phyloP scores from a whole-genome alignment of 1,140 invertebrate genomes.

The Ceratitis capitata region DNA sequence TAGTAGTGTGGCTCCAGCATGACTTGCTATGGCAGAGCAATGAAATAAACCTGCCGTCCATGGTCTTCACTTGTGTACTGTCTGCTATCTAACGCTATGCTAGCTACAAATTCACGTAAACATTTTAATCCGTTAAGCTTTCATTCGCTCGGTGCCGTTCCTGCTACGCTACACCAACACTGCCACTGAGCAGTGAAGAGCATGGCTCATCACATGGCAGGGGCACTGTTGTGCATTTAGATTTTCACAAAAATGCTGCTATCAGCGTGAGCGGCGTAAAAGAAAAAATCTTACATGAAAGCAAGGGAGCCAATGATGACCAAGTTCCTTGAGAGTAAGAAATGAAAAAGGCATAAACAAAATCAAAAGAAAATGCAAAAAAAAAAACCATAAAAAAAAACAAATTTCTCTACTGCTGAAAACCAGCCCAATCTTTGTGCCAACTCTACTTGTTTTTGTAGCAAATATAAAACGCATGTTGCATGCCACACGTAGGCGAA shows the following conservation, averaged over 20 bases:
- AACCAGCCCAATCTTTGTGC: not conserved
- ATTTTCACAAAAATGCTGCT: slow-evolving; percentile 30
- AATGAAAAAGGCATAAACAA: not conserved
- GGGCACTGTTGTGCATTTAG: slow-evolving; percentile 14
- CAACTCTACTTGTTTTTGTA: not conserved
- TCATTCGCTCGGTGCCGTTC: slow-evolving; percentile 30
- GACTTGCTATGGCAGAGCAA: not conserved
- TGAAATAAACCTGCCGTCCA: no score
- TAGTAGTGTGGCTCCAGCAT: not conserved
- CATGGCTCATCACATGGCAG: no score
- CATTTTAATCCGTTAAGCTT: slow-evolving; percentile 39
- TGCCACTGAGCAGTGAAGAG: not conserved
- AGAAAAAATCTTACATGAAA: not conserved
- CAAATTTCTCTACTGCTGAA: not conserved
- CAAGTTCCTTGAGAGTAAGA: not conserved
- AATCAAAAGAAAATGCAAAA: not conserved
- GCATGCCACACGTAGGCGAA: slow-evolving; percentile 21
- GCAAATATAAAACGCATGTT: not conserved
- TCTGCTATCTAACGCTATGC: not conserved
- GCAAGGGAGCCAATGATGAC: not conserved
- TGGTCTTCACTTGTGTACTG: no score
- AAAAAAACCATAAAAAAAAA: not conserved
- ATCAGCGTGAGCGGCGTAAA: not conserved
- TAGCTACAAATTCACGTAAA: slow-evolving; percentile 38
- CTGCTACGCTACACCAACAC: no score